These are phyloP conservation scores for Carassius auratus DNA, from an alignment of 2,113 vertebrate species.

Conservation along the genomic window DNA sequence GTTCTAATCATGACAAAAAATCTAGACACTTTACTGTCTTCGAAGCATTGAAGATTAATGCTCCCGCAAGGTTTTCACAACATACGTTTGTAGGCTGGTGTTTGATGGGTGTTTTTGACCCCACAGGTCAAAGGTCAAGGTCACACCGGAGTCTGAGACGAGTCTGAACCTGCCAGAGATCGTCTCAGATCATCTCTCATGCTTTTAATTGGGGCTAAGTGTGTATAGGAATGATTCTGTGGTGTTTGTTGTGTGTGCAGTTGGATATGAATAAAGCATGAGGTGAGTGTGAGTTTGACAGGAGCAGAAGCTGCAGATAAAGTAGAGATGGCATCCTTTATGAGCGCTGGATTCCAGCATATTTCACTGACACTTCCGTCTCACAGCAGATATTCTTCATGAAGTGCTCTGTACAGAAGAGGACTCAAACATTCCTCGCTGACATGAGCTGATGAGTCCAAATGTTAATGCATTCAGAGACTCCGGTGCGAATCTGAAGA, in stretches of 20 bases:
- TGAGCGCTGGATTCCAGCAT: not conserved
- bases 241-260: not conserved
- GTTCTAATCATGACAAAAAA: too few species aligned
- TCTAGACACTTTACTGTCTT: too few species aligned
- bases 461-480: slow-evolving; percentile 17
- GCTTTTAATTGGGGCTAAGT: not conserved
- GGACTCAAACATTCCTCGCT: not conserved
- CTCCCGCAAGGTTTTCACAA: too few species aligned
- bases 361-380: slow-evolving; percentile 15
- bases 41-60: too few species aligned
- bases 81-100: too few species aligned
- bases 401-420: not conserved
- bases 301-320: not conserved
- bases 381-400: slow-evolving; percentile 3
- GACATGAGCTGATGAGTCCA: not conserved
- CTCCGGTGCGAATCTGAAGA: not conserved
- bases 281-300: not conserved
- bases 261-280: slow-evolving; percentile 11
- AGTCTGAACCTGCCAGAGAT: too few species aligned
- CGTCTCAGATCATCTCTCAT: not conserved
- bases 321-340: slow-evolving; percentile 4
- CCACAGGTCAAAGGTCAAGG: too few species aligned
- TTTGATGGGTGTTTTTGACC: too few species aligned
- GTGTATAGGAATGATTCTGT: not conserved
- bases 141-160: too few species aligned